phyloP scores from a whole-genome alignment of 2,797 vertebrate genomes.

The Falco peregrinus region DNA sequence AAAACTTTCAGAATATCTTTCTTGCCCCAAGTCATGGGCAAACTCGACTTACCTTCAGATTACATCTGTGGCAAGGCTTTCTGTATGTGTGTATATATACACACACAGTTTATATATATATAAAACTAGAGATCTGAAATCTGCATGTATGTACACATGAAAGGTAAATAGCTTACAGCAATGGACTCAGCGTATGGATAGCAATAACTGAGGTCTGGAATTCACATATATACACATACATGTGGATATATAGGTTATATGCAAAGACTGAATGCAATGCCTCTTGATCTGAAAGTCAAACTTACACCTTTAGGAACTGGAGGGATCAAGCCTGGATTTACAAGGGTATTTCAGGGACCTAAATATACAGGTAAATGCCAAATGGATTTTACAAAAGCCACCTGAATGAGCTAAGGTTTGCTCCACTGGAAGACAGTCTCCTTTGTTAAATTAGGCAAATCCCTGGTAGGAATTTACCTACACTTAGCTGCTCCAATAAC shows the following conservation, averaged over 20 bases:
- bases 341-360: neutral
- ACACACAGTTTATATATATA: neutral
- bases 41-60: neutral
- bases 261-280: neutral
- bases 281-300: neutral
- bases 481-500: neutral
- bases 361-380: neutral
- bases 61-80: neutral
- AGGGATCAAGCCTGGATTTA: neutral
- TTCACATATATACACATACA: rapidly evolving
- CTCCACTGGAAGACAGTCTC: neutral
- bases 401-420: neutral
- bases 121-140: neutral
- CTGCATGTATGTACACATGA: neutral
- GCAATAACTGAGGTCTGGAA: neutral
- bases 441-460: neutral
- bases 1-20: neutral
- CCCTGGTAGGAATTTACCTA: neutral
- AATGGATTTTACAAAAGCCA: neutral
- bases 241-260: rapidly evolving
- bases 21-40: neutral
- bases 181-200: neutral
- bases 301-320: neutral
- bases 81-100: rapidly evolving
- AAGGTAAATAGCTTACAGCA: neutral